Percentiles rank a stretch among this genome's conserved stretches.
Evolutionary conservation across 2,797 vertebrate genomes (phyloP).

Genomic region (Pangasius macronema): DNA sequence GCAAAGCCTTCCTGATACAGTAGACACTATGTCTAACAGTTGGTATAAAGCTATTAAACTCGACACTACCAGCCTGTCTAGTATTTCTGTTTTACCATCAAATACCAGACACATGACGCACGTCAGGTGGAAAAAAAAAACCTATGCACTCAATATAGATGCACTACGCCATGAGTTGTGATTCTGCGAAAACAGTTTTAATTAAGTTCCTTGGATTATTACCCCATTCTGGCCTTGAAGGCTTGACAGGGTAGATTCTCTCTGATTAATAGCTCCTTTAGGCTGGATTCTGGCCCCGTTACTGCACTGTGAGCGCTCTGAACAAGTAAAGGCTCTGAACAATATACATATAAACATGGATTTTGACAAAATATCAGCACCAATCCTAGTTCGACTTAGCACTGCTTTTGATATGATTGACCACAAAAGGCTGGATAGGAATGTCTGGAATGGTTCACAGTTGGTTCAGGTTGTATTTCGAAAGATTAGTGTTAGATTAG

Average conservation of each 20-base stretch:
- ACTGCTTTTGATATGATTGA: neutral
- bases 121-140: conserved; percentile 29
- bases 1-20: conserved; percentile 30
- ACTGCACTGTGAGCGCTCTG: neutral
- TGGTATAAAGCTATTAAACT: conserved; percentile 50
- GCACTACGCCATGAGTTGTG: conserved; percentile 22
- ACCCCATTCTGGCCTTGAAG: neutral
- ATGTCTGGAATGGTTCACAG: neutral
- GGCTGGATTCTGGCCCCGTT: neutral
- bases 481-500: neutral
- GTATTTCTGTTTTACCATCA: conserved; percentile 47
- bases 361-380: neutral
- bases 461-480: neutral
- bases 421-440: neutral
- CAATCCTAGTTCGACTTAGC: neutral
- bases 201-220: conserved; percentile 38
- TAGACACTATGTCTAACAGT: conserved; percentile 39
- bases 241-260: neutral
- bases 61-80: conserved; percentile 41
- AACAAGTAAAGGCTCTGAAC: neutral
- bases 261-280: neutral
- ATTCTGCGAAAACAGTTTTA: conserved; percentile 44
- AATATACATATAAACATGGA: neutral
- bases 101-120: conserved; percentile 43
- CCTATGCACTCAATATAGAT: conserved; percentile 38